Evolutionary conservation across 53 echinoderm and acorn worm genomes (phyloP).

Genomic region (Actinopyga echinites): DNA sequence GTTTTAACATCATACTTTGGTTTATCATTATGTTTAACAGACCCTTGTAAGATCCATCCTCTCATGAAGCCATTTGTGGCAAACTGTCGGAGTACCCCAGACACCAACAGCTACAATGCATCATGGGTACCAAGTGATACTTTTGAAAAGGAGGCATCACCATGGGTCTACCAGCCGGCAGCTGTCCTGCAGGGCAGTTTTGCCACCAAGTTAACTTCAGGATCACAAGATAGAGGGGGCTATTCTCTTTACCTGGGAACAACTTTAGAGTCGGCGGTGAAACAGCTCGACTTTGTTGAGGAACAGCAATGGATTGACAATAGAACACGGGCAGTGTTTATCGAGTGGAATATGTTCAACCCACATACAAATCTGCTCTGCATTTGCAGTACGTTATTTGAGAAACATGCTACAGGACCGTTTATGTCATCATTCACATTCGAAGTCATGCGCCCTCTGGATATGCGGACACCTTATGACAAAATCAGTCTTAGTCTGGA

Average conservation of each 20-base stretch:
- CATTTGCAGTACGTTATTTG: constrained; percentile 70
- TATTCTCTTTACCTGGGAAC: constrained; percentile 61
- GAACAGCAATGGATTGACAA: constrained; percentile 65
- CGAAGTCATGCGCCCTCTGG: constrained; percentile 58
- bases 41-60: not conserved
- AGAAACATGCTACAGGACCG: constrained; percentile 42
- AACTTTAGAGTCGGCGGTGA: constrained; percentile 16
- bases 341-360: constrained; percentile 89
- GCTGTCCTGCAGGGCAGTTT: constrained; percentile 60
- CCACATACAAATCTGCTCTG: constrained; percentile 72
- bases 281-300: constrained; percentile 16
- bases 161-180: constrained; percentile 70
- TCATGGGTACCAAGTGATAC: constrained; percentile 47
- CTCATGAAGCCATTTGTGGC: not conserved
- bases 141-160: not conserved
- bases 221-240: constrained; percentile 65
- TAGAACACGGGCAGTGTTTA: constrained; percentile 66
- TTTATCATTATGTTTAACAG: not conserved
- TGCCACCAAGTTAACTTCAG: constrained; percentile 34
- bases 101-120: constrained; percentile 33
- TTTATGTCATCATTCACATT: constrained; percentile 53
- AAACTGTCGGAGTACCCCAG: constrained; percentile 23
- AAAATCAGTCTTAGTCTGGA: constrained; percentile 74
- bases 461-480: constrained; percentile 49
- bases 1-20: not conserved